These are phyloP conservation scores for Galemys pyrenaicus DNA, from an alignment of 2,113 vertebrate species.

Conservation along the genomic window DNA sequence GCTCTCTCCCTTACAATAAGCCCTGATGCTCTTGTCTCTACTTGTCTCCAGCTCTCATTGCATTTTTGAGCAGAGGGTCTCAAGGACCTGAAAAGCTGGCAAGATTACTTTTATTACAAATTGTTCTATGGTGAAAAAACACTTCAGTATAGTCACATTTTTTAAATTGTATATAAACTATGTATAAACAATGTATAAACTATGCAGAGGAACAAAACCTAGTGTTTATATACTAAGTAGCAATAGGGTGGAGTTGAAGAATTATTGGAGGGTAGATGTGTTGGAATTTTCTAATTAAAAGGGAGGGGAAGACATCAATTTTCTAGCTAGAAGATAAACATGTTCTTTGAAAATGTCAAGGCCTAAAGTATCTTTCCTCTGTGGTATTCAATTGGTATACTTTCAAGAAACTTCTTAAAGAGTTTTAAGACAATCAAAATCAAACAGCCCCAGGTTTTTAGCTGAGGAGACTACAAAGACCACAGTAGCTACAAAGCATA, in stretches of 20 bases:
- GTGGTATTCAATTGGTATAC: neutral
- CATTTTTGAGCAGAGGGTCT: no score
- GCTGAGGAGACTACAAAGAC: neutral
- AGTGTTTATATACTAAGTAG: neutral
- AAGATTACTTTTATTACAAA: neutral
- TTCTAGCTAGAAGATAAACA: constrained; percentile 51
- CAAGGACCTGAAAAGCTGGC: no score
- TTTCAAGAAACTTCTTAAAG: constrained; percentile 12
- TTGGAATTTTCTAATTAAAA: no score
- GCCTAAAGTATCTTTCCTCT: neutral
- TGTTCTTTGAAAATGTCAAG: constrained; percentile 52
- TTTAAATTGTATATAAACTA: neutral
- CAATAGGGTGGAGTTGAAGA: neutral
- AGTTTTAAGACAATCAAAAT: constrained; percentile 14
- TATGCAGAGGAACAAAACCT: neutral
- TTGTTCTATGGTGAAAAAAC: neutral
- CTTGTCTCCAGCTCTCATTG: no score
- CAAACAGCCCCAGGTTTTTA: neutral
- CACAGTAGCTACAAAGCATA: neutral
- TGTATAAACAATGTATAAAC: neutral
- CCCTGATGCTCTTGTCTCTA: no score
- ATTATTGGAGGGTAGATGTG: neutral
- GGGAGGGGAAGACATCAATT: neutral
- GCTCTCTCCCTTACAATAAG: no score
- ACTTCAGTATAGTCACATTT: neutral